phyloP scores from a whole-genome alignment of 1,140 invertebrate genomes.

The Nasonia giraulti region DNA sequence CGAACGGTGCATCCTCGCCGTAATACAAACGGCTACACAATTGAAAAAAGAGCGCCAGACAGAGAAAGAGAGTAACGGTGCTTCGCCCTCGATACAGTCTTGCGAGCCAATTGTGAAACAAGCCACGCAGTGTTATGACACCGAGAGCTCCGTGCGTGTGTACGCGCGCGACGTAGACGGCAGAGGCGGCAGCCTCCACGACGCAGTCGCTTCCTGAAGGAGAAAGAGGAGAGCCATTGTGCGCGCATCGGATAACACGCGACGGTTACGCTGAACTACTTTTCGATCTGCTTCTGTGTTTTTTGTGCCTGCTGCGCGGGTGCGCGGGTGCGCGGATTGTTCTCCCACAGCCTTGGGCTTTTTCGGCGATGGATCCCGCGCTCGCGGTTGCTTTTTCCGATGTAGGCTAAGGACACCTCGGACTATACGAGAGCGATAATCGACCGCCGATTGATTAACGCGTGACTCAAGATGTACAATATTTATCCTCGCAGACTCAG shows the following conservation, averaged over 20 bases:
- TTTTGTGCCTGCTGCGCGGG: not conserved
- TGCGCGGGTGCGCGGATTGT: not conserved
- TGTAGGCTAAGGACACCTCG: not conserved
- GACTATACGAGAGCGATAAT: not conserved
- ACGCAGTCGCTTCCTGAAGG: constrained; percentile 15
- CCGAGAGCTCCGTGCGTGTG: not conserved
- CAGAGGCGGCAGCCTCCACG: not conserved
- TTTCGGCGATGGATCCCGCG: not conserved
- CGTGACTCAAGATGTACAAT: not conserved
- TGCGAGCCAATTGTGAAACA: constrained; percentile 31
- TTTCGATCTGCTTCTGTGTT: constrained; percentile 5
- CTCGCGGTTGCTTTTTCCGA: not conserved
- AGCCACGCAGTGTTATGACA: constrained; percentile 31
- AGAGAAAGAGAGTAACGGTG: constrained; percentile 66
- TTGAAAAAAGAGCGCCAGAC: constrained; percentile 8
- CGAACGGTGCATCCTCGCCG: not conserved
- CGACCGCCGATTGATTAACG: not conserved
- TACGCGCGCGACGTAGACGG: not conserved
- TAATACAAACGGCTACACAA: not conserved
- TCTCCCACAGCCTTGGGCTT: not conserved
- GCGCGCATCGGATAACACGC: not conserved
- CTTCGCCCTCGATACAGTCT: constrained; percentile 67
- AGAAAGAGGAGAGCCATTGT: constrained; percentile 28
- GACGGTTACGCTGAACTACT: constrained; percentile 25
- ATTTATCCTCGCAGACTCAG: no score